phyloP scores from a whole-genome alignment of 2,797 vertebrate genomes.

The Galagoides demidoff region DNA sequence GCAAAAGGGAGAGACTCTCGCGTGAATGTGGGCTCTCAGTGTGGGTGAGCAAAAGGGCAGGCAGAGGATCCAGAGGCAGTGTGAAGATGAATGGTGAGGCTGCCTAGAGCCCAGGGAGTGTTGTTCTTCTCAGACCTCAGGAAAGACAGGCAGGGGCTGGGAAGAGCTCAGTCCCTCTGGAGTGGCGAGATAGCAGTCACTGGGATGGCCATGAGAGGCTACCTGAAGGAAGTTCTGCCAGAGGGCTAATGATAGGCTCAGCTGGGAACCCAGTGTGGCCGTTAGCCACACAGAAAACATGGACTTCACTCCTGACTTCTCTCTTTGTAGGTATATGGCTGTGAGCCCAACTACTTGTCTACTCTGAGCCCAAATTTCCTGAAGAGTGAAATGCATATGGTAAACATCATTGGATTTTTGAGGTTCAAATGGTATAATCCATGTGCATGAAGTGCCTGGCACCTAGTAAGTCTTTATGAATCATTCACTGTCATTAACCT shows the following conservation, averaged over 20 bases:
- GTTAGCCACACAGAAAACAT: neutral
- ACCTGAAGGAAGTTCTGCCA: neutral
- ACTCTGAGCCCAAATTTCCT: neutral
- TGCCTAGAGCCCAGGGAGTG: neutral
- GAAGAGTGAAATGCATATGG: neutral
- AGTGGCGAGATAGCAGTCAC: neutral
- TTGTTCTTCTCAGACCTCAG: neutral
- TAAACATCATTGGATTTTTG: neutral
- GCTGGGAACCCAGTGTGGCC: neutral
- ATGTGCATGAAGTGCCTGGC: neutral
- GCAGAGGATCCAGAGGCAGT: neutral
- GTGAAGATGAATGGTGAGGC: neutral
- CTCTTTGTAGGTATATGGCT: neutral
- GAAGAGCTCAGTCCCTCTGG: neutral
- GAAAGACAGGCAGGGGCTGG: neutral
- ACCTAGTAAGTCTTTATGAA: neutral
- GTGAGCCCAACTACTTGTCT: neutral
- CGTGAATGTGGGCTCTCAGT: neutral
- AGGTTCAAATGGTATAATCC: neutral
- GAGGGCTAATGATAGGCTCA: neutral
- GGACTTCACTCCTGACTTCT: neutral
- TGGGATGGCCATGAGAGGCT: neutral
- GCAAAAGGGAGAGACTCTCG: neutral
- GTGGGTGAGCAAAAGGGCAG: neutral
- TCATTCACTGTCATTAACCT: neutral